Evolutionary conservation across 64 coral and sea anemone species (phyloP).

Genomic region (Actinia equina): DNA sequence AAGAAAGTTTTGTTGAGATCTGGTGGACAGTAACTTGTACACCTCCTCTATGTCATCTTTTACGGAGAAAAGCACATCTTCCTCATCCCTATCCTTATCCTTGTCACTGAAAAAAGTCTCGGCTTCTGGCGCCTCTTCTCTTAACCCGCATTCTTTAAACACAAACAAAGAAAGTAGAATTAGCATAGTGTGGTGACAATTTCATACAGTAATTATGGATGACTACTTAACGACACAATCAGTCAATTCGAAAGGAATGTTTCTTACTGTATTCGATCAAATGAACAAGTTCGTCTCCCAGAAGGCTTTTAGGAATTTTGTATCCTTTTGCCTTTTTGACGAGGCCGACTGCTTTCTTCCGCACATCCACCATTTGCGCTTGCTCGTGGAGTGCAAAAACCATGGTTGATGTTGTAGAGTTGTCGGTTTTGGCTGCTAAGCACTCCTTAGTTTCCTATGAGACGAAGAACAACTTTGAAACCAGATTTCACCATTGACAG

Average conservation of each 20-base stretch:
- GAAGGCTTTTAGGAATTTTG: neutral
- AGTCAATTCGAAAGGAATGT: no score
- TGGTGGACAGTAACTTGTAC: no score
- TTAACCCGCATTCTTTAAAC: neutral
- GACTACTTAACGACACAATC: no score
- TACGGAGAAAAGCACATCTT: neutral
- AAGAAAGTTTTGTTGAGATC: no score
- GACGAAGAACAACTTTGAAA: no score
- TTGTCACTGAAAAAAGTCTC: no score
- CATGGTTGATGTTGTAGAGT: no score
- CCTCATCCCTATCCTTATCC: neutral
- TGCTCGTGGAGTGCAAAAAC: no score
- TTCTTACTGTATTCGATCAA: constrained; percentile 1
- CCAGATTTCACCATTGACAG: no score
- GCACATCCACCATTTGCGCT: neutral
- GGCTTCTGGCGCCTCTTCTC: neutral
- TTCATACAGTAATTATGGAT: no score
- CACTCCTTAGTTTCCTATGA: no score
- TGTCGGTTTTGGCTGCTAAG: no score
- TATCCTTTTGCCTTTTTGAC: neutral
- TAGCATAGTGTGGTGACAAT: neutral
- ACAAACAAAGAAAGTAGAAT: neutral
- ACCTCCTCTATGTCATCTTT: neutral
- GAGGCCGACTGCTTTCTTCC: neutral
- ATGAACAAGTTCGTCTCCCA: neutral